phyloP scores from a whole-genome alignment of 2,888 invertebrate species.

The Synergus laeviventris region DNA sequence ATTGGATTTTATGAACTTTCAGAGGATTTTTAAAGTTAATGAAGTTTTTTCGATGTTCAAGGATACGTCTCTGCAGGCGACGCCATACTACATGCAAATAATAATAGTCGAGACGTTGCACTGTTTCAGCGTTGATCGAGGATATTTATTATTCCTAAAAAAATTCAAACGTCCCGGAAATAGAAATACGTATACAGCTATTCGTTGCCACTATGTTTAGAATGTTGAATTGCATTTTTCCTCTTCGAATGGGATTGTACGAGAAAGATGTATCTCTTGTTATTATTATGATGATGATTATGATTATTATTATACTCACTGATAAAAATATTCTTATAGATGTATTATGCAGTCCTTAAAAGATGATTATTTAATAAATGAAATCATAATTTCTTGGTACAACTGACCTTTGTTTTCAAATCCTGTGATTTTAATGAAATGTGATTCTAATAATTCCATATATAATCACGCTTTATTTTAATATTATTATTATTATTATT shows the following conservation, averaged over 20 bases:
- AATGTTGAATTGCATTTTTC: constrained; percentile 10
- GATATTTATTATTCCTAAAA: constrained; percentile 17
- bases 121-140: constrained; percentile 9
- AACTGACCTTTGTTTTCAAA: not conserved
- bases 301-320: constrained; percentile 17
- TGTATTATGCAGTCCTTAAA: constrained; percentile 28
- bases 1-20: not conserved
- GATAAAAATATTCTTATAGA: constrained; percentile 33
- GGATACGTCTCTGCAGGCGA: constrained; percentile 4
- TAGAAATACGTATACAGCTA: constrained; percentile 22
- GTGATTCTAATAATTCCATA: not conserved
- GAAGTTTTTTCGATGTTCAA: not conserved
- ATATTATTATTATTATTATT: not conserved
- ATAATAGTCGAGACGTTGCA: constrained; percentile 10
- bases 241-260: constrained; percentile 17
- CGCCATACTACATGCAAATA: constrained; percentile 15
- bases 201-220: constrained; percentile 26
- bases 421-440: not conserved
- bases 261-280: constrained; percentile 13
- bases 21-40: not conserved
- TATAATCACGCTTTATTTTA: not conserved
- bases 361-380: constrained; percentile 34
- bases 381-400: constrained; percentile 32
- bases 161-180: constrained; percentile 21
- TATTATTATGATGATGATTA: not conserved